Base-by-base conservation (phyloP, 2,797 vertebrate species). In the Phalloptychus januarius region DNA sequence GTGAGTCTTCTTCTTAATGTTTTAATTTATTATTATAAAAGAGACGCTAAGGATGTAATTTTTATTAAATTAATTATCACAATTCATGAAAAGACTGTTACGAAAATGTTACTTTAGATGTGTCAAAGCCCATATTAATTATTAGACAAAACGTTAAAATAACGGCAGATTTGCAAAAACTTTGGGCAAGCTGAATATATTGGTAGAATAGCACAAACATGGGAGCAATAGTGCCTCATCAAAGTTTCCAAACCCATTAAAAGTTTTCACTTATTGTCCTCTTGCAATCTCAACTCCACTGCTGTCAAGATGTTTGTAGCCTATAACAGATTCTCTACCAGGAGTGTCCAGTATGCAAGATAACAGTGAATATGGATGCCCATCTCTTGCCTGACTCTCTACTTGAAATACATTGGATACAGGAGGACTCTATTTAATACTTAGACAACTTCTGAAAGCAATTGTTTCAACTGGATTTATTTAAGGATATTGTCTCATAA, bases 41-140 rank as follows among this genome's bases (percentile, higher is more conserved):
- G 73, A 83, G 33, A 78, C 72, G 38, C 61, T 76, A 83, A 56
- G 79, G 31, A 81, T 69, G 45, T 58, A 36, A 78, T 84, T 28
- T 72, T 52, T 18, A 61, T 45, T 79, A 81, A 77, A 80, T 56
- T 36, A 79, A 86, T 71, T 15, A 42, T 44, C 71, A 10, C 15
- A 48, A 54, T 36, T 72, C 20, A 71, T 50, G 16, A 77, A 25
- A 54, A 80, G 75, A 61, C 31, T 4, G 58, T 45, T 16, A 31
- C 31, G 8, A 42, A 74, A 85, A 75, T 78, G 58, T 75, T 63
- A 82, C 10, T 79, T 70, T 12, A 52, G 20, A 31, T 48, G 8
- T 76, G n/a, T 36, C 12, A 76, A 48, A 73, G 2, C 20, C 11
- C 56, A n/a, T 4, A 40, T 75, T 18, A 40, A 77, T 78, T 71